phyloP scores from a whole-genome alignment of 2,797 vertebrate species.

The Phataginus tetradactyla region DNA sequence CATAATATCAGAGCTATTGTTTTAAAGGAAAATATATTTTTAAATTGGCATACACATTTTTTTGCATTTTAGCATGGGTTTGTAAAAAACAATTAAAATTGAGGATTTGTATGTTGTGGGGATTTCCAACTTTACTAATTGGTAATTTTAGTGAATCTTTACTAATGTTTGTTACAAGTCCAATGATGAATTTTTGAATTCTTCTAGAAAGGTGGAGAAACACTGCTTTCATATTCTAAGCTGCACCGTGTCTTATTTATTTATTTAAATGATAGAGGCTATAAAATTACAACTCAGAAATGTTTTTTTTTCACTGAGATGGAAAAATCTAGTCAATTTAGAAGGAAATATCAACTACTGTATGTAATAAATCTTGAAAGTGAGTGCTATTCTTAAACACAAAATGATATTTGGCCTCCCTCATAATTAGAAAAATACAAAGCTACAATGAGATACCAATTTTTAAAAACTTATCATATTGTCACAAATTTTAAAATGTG shows the following conservation, averaged over 20 bases:
- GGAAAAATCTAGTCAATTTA: neutral
- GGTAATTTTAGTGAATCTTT: slow-evolving; percentile 23
- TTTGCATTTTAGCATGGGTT: slow-evolving; percentile 24
- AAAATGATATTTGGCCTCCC: neutral
- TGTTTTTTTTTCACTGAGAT: neutral
- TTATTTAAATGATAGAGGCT: neutral
- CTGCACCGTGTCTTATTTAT: neutral
- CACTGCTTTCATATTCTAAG: slow-evolving; percentile 31
- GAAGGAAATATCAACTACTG: slow-evolving; percentile 17
- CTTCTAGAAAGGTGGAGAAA: slow-evolving; percentile 1
- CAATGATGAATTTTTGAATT: slow-evolving; percentile 47
- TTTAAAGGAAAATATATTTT: slow-evolving; percentile 1
- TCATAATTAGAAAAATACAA: slow-evolving; percentile 52
- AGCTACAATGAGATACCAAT: neutral
- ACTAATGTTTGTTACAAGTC: neutral
- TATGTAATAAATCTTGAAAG: slow-evolving; percentile 46
- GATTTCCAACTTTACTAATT: slow-evolving; percentile 31
- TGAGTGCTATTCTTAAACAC: slow-evolving; percentile 27
- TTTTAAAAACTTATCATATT: neutral
- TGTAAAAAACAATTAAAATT: neutral
- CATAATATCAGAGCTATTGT: neutral
- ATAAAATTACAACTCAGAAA: slow-evolving; percentile 26
- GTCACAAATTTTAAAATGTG: neutral
- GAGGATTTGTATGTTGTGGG: neutral
- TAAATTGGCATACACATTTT: neutral